Percentiles rank a stretch among this genome's conserved stretches.
Conservation (phyloP, 2,113 vertebrate genomes). For the Cyanoderma ruficeps region DNA sequence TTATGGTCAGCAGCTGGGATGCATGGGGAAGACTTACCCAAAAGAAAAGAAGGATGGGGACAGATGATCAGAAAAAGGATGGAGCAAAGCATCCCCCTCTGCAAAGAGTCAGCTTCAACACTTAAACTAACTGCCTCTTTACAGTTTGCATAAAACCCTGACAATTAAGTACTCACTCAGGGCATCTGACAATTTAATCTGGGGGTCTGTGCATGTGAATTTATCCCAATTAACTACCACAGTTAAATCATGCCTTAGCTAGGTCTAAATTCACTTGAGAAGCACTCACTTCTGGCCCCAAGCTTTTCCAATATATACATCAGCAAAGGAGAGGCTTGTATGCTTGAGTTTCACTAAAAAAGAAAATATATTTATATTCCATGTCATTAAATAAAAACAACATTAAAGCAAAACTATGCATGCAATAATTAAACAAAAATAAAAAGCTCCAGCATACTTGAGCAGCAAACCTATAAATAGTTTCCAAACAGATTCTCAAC, state of each 20-base stretch:
- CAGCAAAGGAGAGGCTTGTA: neutral
- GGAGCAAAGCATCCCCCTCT: neutral
- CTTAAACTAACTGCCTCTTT: neutral
- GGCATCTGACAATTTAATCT: neutral
- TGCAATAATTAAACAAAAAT: constrained; percentile 18
- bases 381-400: constrained; percentile 10
- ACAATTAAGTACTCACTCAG: neutral
- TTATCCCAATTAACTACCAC: neutral
- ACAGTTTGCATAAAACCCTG: neutral
- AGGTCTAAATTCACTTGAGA: neutral
- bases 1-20: neutral
- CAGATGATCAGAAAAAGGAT: neutral
- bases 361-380: neutral
- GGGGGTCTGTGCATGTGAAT: neutral
- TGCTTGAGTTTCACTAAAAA: neutral
- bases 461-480: constrained; percentile 29
- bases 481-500: constrained; percentile 30
- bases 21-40: neutral
- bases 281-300: neutral
- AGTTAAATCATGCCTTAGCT: neutral
- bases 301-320: neutral
- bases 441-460: neutral
- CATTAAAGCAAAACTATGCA: neutral
- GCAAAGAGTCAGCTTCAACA: neutral
- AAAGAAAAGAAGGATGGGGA: neutral